A percentile compares a stretch with the other conserved stretches of the same genome.
Evolutionary conservation across 1,140 invertebrate genomes (phyloP).

Genomic region (Cryptotermes secundus): DNA sequence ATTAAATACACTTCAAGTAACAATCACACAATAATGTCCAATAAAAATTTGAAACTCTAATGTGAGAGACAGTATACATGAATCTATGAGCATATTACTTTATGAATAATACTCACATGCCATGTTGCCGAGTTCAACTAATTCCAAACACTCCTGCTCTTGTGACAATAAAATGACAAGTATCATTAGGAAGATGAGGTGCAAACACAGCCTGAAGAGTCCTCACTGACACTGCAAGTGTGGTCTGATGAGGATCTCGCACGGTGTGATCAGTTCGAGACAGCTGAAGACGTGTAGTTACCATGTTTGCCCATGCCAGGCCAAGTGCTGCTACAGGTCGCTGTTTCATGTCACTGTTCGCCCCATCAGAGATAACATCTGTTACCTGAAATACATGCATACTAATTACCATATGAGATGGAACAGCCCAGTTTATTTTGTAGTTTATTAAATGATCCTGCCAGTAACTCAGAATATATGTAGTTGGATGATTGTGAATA

Average conservation of each 20-base stretch:
- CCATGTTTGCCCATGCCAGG: slow-evolving; percentile 50
- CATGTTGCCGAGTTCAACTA: background rate
- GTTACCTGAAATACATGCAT: slow-evolving; percentile 21
- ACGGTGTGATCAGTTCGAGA: slow-evolving; percentile 32
- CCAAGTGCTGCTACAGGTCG: slow-evolving; percentile 40
- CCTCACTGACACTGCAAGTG: slow-evolving; percentile 37
- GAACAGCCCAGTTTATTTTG: no score
- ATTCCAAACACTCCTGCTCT: slow-evolving; percentile 43
- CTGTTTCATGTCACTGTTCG: background rate
- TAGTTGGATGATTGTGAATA: no score
- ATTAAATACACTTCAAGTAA: no score
- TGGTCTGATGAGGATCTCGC: slow-evolving; percentile 34
- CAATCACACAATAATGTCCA: no score
- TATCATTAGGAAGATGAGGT: slow-evolving; percentile 46
- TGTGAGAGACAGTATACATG: no score
- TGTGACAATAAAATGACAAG: slow-evolving; percentile 44
- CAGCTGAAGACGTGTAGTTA: slow-evolving; percentile 48
- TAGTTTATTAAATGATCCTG: no score
- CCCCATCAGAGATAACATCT: background rate
- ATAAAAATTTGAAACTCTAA: no score
- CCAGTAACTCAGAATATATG: no score
- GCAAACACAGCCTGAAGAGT: slow-evolving; percentile 48
- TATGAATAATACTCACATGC: no score
- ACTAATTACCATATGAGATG: no score
- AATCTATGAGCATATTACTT: no score